Conservation (phyloP, 2,797 vertebrate genomes). For the Liparis tanakae region DNA sequence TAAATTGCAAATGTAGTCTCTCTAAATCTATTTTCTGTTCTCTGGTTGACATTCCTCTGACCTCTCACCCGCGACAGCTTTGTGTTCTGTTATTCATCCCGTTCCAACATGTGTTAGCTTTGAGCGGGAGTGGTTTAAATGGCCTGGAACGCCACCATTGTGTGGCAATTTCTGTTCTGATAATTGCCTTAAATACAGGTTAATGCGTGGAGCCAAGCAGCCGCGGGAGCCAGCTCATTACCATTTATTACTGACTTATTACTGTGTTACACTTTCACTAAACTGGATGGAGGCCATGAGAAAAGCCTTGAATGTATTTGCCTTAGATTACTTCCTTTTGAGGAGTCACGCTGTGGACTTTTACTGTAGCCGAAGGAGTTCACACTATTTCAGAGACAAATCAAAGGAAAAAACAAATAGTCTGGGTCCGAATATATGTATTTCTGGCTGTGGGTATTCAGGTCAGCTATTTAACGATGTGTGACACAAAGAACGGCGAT, state of each 20-base stretch:
- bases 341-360: constrained; percentile 17
- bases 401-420: not conserved
- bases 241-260: constrained; percentile 43
- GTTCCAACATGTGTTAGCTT: constrained; percentile 37
- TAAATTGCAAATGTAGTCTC: constrained; percentile 6
- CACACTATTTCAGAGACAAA: constrained; percentile 12
- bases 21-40: constrained; percentile 5
- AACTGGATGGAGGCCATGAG: constrained; percentile 38
- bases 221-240: constrained; percentile 46
- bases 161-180: constrained; percentile 58
- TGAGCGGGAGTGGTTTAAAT: constrained; percentile 60
- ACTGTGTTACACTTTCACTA: constrained; percentile 55
- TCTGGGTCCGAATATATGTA: constrained; percentile 23
- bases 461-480: constrained; percentile 68
- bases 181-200: constrained; percentile 73
- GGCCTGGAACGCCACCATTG: constrained; percentile 57
- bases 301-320: constrained; percentile 41
- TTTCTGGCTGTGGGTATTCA: constrained; percentile 60
- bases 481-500: constrained; percentile 44
- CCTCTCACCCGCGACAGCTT: constrained; percentile 41
- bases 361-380: not conserved
- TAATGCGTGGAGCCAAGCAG: constrained; percentile 45
- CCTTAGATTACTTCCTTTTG: constrained; percentile 16
- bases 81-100: constrained; percentile 32
- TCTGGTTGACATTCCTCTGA: constrained; percentile 21